A percentile compares a stretch with the other conserved stretches of the same genome.
phyloP scores from a whole-genome alignment of 2,888 invertebrate species.

The Orthosia incerta region DNA sequence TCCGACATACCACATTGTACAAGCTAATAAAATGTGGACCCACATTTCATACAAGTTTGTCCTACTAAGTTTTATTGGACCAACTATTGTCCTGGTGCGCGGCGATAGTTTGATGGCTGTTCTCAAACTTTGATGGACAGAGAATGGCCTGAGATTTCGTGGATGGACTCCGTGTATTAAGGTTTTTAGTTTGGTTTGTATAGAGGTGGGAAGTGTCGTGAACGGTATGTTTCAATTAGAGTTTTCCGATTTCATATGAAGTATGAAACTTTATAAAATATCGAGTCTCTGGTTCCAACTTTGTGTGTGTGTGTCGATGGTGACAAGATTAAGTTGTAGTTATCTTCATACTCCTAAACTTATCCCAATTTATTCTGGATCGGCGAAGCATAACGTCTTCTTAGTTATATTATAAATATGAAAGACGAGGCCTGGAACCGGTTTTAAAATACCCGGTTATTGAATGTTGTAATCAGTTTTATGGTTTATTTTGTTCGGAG shows the following conservation, averaged over 20 bases:
- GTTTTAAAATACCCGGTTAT: too few species aligned
- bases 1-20: slow-evolving; percentile 17
- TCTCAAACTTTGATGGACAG: slow-evolving; percentile 51
- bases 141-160: slow-evolving; percentile 36
- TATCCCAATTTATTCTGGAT: too few species aligned
- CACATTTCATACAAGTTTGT: slow-evolving; percentile 47
- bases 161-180: slow-evolving; percentile 10
- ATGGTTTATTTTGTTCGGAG: too few species aligned
- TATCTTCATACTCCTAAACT: too few species aligned
- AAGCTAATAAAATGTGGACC: slow-evolving; percentile 45
- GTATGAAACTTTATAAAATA: neutral
- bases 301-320: too few species aligned
- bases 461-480: too few species aligned
- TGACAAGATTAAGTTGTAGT: too few species aligned
- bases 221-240: slow-evolving; percentile 13
- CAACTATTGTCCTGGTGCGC: slow-evolving; percentile 25
- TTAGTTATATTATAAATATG: too few species aligned
- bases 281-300: too few species aligned
- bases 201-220: slow-evolving; percentile 2
- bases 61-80: slow-evolving; percentile 51
- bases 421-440: too few species aligned
- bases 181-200: slow-evolving; percentile 10
- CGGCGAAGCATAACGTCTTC: too few species aligned
- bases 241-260: slow-evolving; percentile 18
- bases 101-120: slow-evolving; percentile 50